Percentiles rank a stretch among this genome's conserved stretches.
Conservation (phyloP, 2,797 vertebrate genomes). For the Orestias chungarensis region DNA sequence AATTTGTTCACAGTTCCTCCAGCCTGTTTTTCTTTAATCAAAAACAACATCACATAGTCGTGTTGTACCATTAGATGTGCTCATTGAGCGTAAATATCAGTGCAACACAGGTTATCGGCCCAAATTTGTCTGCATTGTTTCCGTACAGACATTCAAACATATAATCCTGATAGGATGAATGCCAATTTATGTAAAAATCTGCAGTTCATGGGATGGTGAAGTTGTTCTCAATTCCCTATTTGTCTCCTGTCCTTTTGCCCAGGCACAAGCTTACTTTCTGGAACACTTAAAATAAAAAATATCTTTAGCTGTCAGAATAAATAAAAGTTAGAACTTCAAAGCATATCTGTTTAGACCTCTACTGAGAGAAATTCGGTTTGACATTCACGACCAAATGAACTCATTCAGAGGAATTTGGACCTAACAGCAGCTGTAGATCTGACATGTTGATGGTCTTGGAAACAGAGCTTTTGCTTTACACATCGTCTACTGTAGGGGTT, state of each 20-base stretch:
- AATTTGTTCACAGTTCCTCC: slow-evolving; percentile 33
- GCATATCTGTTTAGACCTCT: slow-evolving; percentile 13
- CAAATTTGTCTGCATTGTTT: slow-evolving; percentile 29
- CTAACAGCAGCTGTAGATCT: slow-evolving; percentile 10
- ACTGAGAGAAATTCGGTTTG: slow-evolving; percentile 20
- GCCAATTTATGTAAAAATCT: slow-evolving; percentile 28
- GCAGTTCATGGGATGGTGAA: slow-evolving; percentile 31
- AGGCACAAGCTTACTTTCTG: slow-evolving; percentile 35
- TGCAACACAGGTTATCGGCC: slow-evolving; percentile 16
- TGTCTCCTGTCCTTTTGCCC: slow-evolving; percentile 17
- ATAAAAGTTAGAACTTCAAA: slow-evolving; percentile 48
- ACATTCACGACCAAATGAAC: slow-evolving; percentile 25
- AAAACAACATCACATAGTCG: slow-evolving; percentile 33
- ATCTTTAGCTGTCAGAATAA: slow-evolving; percentile 50
- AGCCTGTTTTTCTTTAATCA: slow-evolving; percentile 27
- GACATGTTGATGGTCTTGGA: not conserved
- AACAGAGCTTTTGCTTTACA: not conserved
- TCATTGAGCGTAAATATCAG: slow-evolving; percentile 30
- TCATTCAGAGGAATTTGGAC: slow-evolving; percentile 7
- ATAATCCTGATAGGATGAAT: slow-evolving; percentile 35
- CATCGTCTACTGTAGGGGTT: not conserved
- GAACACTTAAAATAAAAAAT: slow-evolving; percentile 14
- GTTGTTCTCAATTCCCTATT: slow-evolving; percentile 31
- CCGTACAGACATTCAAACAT: slow-evolving; percentile 37
- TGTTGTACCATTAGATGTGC: slow-evolving; percentile 35